Evolutionary conservation across 2,888 invertebrate species (phyloP).

Genomic region (Oasisia sp.): DNA sequence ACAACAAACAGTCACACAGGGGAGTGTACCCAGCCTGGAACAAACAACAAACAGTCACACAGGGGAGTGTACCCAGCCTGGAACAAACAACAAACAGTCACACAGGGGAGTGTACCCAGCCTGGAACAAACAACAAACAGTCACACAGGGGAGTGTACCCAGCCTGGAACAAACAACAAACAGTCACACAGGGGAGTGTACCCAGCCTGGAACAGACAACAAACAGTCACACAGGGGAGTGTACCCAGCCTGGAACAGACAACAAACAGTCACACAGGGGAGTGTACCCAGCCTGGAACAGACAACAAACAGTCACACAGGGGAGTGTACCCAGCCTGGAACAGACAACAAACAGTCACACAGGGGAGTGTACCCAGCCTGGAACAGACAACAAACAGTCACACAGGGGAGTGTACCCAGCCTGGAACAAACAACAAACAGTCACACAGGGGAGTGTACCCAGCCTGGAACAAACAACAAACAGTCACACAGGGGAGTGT

Average conservation of each 20-base stretch:
- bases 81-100: constrained; percentile 55
- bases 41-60: constrained; percentile 58
- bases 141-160: constrained; percentile 99
- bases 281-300: constrained; percentile 89
- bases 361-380: constrained; percentile 98
- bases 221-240: constrained; percentile 93
- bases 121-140: constrained; percentile 67
- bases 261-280: constrained; percentile 79
- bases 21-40: constrained; percentile 95
- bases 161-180: constrained; percentile 72
- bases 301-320: constrained; percentile 72
- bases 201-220: constrained; percentile 77
- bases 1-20: constrained; percentile 69
- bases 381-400: constrained; percentile 53
- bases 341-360: constrained; percentile 58
- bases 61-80: constrained; percentile 98
- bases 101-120: constrained; percentile 98
- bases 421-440: constrained; percentile 70
- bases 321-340: constrained; percentile 95
- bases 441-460: constrained; percentile 98
- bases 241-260: constrained; percentile 83
- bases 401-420: constrained; percentile 98
- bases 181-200: constrained; percentile 99
- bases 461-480: constrained; percentile 74
- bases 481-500: constrained; percentile 98